Evolutionary conservation across 2,888 invertebrate genomes (phyloP).

Genomic region (Agapostemon virescens): DNA sequence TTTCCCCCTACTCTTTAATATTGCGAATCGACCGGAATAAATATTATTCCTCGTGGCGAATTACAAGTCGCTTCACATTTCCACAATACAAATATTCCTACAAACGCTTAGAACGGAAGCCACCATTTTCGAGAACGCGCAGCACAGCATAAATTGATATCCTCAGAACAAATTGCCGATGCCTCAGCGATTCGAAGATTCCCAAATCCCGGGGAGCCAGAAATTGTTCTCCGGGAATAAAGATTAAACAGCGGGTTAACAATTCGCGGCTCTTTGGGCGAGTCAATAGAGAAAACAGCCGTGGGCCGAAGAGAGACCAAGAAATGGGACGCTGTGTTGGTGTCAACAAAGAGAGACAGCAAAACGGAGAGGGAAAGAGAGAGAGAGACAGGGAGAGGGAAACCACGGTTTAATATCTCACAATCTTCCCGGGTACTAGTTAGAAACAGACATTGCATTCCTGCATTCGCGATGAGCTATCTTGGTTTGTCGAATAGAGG

Average conservation of each 20-base stretch:
- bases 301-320: slow-evolving; percentile 10
- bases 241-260: background rate
- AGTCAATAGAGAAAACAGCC: slow-evolving; percentile 20
- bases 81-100: background rate
- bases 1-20: too few species aligned
- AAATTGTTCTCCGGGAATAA: background rate
- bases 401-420: slow-evolving; percentile 73
- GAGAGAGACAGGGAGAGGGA: background rate
- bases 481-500: slow-evolving; percentile 50
- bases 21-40: too few species aligned
- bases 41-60: too few species aligned
- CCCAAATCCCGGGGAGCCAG: background rate
- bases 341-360: background rate
- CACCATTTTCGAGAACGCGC: background rate
- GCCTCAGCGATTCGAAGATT: background rate
- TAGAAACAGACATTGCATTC: slow-evolving; percentile 71
- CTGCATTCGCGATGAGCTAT: slow-evolving; percentile 73
- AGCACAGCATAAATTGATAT: background rate
- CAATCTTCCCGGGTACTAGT: slow-evolving; percentile 63
- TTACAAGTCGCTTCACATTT: too few species aligned
- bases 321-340: slow-evolving; percentile 28
- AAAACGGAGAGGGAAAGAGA: too few species aligned
- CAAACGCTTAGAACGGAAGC: background rate
- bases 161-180: background rate
- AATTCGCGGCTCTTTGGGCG: slow-evolving; percentile 33